A percentile compares a stretch with the other conserved stretches of the same genome.
Evolutionary conservation across 2,797 vertebrate species (phyloP).

Genomic region (Diceros bicornis): DNA sequence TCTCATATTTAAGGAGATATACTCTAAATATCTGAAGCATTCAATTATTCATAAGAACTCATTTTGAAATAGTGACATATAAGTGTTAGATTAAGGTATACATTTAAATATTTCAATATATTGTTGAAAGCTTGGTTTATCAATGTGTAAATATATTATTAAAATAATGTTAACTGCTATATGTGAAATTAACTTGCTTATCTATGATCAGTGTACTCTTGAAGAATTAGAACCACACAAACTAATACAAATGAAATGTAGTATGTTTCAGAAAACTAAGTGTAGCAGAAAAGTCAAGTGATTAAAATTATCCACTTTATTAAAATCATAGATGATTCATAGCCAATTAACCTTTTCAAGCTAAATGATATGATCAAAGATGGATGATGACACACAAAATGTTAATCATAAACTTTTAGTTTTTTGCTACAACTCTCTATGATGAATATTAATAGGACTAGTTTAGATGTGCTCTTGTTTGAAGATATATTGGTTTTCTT

Average conservation of each 20-base stretch:
- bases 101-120: not conserved
- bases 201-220: not conserved
- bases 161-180: not conserved
- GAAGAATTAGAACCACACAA: not conserved
- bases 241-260: not conserved
- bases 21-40: not conserved
- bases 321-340: constrained; percentile 42
- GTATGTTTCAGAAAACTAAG: constrained; percentile 13
- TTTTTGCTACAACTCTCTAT: not conserved
- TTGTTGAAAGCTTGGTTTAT: not conserved
- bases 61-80: not conserved
- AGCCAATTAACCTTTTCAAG: constrained; percentile 64
- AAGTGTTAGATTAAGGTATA: not conserved
- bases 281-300: not conserved
- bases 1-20: not conserved
- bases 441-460: not conserved
- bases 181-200: not conserved
- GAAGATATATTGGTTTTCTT: not conserved
- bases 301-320: constrained; percentile 56
- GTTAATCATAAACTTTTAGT: constrained; percentile 18
- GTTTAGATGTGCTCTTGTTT: not conserved
- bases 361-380: constrained; percentile 61
- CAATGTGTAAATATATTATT: not conserved
- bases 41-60: not conserved
- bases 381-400: constrained; percentile 1